Conservation (phyloP, 2,888 invertebrate genomes). For the Thecophora atra region DNA sequence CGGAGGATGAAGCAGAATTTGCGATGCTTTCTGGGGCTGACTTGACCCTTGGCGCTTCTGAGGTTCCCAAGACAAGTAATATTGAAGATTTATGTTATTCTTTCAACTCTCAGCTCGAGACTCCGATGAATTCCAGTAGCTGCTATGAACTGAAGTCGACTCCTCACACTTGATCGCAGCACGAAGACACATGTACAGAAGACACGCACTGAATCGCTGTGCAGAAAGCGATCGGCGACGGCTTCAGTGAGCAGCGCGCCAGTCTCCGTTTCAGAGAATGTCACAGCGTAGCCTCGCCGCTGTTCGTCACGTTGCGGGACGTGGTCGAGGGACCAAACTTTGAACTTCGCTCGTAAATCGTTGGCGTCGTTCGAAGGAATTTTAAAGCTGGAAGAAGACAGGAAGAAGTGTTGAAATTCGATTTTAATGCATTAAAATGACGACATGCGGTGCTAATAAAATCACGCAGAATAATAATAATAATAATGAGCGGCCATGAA, state of each 20-base stretch:
- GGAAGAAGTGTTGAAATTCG: neutral
- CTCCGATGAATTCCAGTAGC: slow-evolving; percentile 22
- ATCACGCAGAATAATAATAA: neutral
- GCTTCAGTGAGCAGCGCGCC: no score
- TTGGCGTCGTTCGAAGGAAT: slow-evolving; percentile 24
- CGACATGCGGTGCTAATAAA: slow-evolving; percentile 11
- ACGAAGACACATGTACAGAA: neutral
- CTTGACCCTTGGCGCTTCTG: neutral
- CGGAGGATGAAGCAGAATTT: no score
- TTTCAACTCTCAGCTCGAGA: slow-evolving; percentile 58
- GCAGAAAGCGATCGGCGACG: no score
- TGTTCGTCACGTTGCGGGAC: neutral
- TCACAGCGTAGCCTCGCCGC: slow-evolving; percentile 11
- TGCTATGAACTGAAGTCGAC: neutral
- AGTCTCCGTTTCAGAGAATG: slow-evolving; percentile 1
- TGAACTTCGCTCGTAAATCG: slow-evolving; percentile 37
- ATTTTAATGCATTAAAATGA: slow-evolving; percentile 26
- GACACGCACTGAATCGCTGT: neutral
- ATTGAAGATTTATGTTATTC: slow-evolving; percentile 58
- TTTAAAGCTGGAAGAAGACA: neutral
- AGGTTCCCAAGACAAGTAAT: no score
- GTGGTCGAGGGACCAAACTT: slow-evolving; percentile 14
- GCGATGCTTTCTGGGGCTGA: neutral
- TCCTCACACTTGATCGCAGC: slow-evolving; percentile 21
- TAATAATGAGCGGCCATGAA: neutral